Base-by-base conservation (phyloP, 2,888 invertebrate genomes). In the Odontocolon sp. region DNA sequence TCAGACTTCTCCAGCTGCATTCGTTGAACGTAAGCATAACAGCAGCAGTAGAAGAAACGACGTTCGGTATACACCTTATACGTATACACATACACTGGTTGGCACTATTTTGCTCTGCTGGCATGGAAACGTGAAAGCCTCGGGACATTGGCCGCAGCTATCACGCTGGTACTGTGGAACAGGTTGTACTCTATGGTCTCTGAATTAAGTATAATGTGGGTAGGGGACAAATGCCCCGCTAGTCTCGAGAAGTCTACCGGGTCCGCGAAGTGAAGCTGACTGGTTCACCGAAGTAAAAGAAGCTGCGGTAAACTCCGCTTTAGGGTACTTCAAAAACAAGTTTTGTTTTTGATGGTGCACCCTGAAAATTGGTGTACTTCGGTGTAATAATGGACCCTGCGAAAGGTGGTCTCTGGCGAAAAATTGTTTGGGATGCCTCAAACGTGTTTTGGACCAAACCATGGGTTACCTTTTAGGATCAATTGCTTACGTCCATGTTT, bases 1-100 rank as follows among this genome's bases (percentile, higher is more conserved):
- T 66, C 66, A 59, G 66, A 28, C 72, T 72, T 47, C 56, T 72
- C 50, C 72, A 66, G 66, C 72, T 72, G 72, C 59, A 52, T 18
- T 26, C 28, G 36, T 59, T 66, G 40, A 66, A 47, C 38, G 57
- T 40, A 66, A 64, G 42, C 23, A 21, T n/a, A n/a, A 11, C 14
- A 47, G 16, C 8, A 26, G 64, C 36, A 36, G 26, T 26, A 26
- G 11, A 23, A 8, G 14, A 14, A 50, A 23, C 26, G 26, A 50
- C 50, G 26, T 26, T 38, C 26, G 28, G 50, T 45, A 16, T 38
- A 38, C n/a, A 33, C 9, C 31, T 33, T 56, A 56, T 23, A 36
- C 5, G 4, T 56, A 21, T 36, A 5, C 11, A 3, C 21, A 21
- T 23, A 31, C 21, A 40, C 14, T n/a, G n/a, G n/a, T n/a, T n/a